Conservation (phyloP, 2,888 invertebrate species). For the Drosophila percnosoma region DNA sequence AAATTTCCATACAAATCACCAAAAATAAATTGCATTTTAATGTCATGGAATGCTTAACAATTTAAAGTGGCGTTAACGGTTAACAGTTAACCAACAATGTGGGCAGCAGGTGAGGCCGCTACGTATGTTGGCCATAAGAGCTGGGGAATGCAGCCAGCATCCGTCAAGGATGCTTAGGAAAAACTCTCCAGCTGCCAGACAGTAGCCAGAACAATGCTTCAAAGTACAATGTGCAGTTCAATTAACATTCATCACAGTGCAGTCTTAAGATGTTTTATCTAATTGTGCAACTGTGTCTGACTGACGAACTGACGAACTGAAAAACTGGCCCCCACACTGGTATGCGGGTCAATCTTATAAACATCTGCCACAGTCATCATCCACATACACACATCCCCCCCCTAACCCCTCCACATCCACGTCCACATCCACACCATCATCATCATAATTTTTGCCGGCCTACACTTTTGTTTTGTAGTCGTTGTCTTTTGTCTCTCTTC, state of each 20-base stretch:
- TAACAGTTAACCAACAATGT: slow-evolving; percentile 20
- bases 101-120: slow-evolving; percentile 49
- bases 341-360: slow-evolving; percentile 74
- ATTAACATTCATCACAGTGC: slow-evolving; percentile 76
- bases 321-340: slow-evolving; percentile 58
- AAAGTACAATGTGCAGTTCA: slow-evolving; percentile 63
- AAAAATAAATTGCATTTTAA: slow-evolving; percentile 34
- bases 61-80: slow-evolving; percentile 46
- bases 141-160: slow-evolving; percentile 44
- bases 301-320: slow-evolving; percentile 26
- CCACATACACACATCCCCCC: slow-evolving; percentile 11
- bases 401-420: background rate
- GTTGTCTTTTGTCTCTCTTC: slow-evolving; percentile 38
- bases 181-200: slow-evolving; percentile 31
- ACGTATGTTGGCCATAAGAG: background rate
- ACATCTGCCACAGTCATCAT: slow-evolving; percentile 54
- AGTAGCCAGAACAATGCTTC: slow-evolving; percentile 49
- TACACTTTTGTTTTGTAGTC: slow-evolving; percentile 40
- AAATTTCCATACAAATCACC: background rate
- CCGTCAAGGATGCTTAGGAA: slow-evolving; percentile 62
- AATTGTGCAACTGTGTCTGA: slow-evolving; percentile 59
- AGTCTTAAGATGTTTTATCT: slow-evolving; percentile 64
- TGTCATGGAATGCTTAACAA: slow-evolving; percentile 37
- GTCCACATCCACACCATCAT: slow-evolving; percentile 12
- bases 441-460: slow-evolving; percentile 46